These are phyloP conservation scores for Nomada ferruginata DNA, from an alignment of 2,888 invertebrate species.

Conservation along the genomic window DNA sequence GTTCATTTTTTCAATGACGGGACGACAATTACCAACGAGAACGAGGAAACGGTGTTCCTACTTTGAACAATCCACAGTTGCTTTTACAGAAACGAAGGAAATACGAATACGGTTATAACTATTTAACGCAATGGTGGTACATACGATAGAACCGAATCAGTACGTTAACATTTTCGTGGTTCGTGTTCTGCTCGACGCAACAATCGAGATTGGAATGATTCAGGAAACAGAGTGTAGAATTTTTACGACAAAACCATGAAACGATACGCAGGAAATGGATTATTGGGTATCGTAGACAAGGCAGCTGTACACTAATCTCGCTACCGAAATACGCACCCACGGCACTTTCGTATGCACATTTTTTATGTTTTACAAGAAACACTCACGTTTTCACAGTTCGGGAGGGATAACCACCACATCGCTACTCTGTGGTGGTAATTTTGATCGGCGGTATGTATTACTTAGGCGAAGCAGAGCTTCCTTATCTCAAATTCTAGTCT, in stretches of 20 bases:
- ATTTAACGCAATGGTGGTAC: constrained; percentile 70
- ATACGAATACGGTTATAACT: constrained; percentile 35
- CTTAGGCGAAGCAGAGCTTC: constrained; percentile 67
- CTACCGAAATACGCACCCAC: constrained; percentile 76
- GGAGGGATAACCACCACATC: constrained; percentile 71
- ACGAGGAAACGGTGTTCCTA: neutral
- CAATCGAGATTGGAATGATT: constrained; percentile 16
- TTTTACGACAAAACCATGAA: constrained; percentile 23
- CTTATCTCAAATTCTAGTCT: constrained; percentile 78
- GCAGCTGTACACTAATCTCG: constrained; percentile 58
- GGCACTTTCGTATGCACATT: constrained; percentile 56
- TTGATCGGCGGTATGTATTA: constrained; percentile 60
- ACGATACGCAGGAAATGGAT: constrained; percentile 32
- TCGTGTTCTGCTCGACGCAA: neutral
- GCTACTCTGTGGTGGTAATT: constrained; percentile 64
- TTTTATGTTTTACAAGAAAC: constrained; percentile 51
- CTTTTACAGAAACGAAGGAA: constrained; percentile 15
- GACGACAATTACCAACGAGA: constrained; percentile 12
- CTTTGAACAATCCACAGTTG: neutral
- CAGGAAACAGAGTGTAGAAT: constrained; percentile 32
- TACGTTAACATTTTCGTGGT: constrained; percentile 39
- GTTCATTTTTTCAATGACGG: constrained; percentile 43
- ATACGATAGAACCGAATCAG: constrained; percentile 31
- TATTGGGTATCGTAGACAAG: constrained; percentile 45
- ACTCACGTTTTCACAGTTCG: constrained; percentile 77